Conservation (phyloP, 2,113 vertebrate genomes). For the Peucedramus taeniatus region DNA sequence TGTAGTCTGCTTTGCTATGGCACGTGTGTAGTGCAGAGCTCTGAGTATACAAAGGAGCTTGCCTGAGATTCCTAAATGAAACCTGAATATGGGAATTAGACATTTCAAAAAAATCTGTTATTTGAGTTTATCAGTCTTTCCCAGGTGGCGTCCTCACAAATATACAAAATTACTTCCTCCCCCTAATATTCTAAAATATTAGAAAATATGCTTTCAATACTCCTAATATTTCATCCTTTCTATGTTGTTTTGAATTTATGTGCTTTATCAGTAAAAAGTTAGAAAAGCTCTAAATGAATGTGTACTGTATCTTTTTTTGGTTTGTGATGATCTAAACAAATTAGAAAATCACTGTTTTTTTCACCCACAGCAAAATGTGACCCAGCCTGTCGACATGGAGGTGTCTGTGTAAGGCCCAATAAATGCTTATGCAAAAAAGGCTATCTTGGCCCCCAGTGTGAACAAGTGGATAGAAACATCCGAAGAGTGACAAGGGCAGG, state of each 20-base stretch:
- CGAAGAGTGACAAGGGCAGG: slow-evolving; percentile 89
- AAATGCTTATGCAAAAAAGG: slow-evolving; percentile 97
- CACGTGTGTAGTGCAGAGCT: not conserved
- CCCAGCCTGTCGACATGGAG: slow-evolving; percentile 90
- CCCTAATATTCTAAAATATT: not conserved
- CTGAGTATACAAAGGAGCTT: not conserved
- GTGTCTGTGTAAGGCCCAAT: slow-evolving; percentile 92
- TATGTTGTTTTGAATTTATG: not conserved
- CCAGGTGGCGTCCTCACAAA: not conserved
- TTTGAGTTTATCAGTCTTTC: not conserved
- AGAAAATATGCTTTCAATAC: not conserved
- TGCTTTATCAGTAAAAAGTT: not conserved
- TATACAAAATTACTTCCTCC: not conserved
- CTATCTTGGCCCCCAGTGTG: slow-evolving; percentile 79
- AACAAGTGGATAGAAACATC: slow-evolving; percentile 87
- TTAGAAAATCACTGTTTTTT: not conserved
- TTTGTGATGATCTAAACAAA: not conserved
- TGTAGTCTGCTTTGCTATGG: not conserved
- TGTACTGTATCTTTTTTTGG: not conserved
- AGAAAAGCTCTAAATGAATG: not conserved
- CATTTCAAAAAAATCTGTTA: not conserved
- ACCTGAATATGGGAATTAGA: not conserved
- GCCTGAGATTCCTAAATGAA: not conserved
- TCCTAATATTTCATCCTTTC: not conserved
- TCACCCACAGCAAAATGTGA: slow-evolving; percentile 89